Evolutionary conservation across 2,888 invertebrate species (phyloP), one percentile per base, ranked within the genome.

Genomic region (Pandemis heparana): DNA sequence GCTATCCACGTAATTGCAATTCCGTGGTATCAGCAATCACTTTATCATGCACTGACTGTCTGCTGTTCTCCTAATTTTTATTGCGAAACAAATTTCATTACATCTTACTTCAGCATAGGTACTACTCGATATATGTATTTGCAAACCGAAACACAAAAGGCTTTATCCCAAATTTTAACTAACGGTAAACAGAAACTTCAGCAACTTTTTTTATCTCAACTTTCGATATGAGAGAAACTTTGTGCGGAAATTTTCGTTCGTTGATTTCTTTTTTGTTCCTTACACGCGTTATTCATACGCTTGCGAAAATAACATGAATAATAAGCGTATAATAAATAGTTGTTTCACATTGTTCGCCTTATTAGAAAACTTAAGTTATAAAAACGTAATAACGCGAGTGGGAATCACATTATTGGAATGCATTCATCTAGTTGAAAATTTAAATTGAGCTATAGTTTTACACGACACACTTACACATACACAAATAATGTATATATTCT

Each of bases 181-280:
- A 53, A 53, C 43, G 41, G 61, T 53, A 48, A 66, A 71, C 48
- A 41, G 12, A 60, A 51, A 71, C 39, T 23, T 61, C 39, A 51
- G 12, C 4, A 71, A 71, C 71, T 71, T 71, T 71, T 70, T 71
- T 71, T 71, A 71, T 71, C 61, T 53, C 51, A 71, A 66, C 61
- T 71, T 71, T 66, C 60, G 71, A 67, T 67, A 32, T 65, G 65
- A 71, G 59, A 43, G 43, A 41, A 71, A 71, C 16, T 71, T 71
- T 67, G 39, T 53, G 41, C 38, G 32, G 32, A 61, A 64, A 66
- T 16, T 62, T 32, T 65, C 32, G 14, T 51, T 16, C 32, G n/a
- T 41, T 53, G 61, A 67, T 71, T 71, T 67, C 61, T 71, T 14
- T 71, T 71, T 67, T 71, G 32, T 71, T 71, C 16, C 61, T 71